These are phyloP conservation scores for Sceliomorpha sp. DNA, from an alignment of 2,888 invertebrate species.

Conservation along the genomic window DNA sequence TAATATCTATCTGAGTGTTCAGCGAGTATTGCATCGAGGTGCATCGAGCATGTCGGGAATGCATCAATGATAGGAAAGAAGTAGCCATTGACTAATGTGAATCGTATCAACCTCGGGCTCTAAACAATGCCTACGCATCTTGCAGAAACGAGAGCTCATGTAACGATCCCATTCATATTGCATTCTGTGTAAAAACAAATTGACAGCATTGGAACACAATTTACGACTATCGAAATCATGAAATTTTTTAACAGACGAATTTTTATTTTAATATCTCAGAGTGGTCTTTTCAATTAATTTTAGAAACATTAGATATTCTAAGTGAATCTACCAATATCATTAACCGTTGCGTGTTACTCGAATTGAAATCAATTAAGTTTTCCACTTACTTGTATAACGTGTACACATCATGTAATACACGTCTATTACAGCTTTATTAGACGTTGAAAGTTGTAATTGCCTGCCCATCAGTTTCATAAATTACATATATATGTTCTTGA, in stretches of 20 bases:
- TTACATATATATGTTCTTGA: background rate
- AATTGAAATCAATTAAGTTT: constrained; percentile 9
- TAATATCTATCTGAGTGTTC: constrained; percentile 2
- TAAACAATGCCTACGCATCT: background rate
- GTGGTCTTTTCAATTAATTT: background rate
- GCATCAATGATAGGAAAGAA: background rate
- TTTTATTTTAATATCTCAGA: background rate
- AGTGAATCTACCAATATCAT: background rate
- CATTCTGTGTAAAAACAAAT: too few species aligned
- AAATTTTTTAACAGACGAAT: too few species aligned
- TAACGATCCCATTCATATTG: background rate
- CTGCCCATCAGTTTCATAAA: constrained; percentile 3
- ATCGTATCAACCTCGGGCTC: background rate
- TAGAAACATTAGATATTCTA: background rate
- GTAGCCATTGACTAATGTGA: background rate
- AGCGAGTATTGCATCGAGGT: constrained; percentile 1
- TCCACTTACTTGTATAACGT: background rate
- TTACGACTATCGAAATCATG: too few species aligned
- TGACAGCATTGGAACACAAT: too few species aligned
- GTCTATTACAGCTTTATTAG: constrained; percentile 10
- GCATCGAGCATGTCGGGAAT: background rate
- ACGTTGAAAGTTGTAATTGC: constrained; percentile 2
- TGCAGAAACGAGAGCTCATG: background rate
- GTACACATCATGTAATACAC: background rate
- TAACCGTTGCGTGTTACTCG: background rate